These are phyloP conservation scores for Sinodicranocentrus sp. DNA, from an alignment of 2,888 invertebrate genomes.

Conservation along the genomic window DNA sequence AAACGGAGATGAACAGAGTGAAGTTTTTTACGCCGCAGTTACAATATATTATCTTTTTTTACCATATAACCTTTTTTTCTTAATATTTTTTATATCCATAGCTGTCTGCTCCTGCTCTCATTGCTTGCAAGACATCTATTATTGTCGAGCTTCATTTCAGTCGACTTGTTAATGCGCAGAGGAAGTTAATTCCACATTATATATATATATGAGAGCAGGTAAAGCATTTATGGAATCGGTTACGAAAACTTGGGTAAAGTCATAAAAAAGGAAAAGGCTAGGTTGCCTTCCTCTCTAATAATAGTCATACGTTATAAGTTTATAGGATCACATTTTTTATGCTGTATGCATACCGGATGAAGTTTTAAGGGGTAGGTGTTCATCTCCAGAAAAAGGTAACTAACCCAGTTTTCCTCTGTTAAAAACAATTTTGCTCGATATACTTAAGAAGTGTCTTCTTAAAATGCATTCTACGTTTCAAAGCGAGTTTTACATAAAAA, in stretches of 20 bases:
- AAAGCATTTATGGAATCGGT: slow-evolving; percentile 56
- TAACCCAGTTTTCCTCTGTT: slow-evolving; percentile 56
- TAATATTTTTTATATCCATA: slow-evolving; percentile 25
- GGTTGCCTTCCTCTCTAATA: slow-evolving; percentile 48
- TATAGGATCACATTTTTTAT: slow-evolving; percentile 36
- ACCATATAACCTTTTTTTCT: slow-evolving; percentile 42
- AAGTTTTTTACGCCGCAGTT: slow-evolving; percentile 28
- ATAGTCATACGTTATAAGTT: slow-evolving; percentile 33
- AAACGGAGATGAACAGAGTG: neutral
- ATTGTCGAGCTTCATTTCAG: slow-evolving; percentile 54
- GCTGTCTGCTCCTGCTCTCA: slow-evolving; percentile 40
- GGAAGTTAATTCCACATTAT: slow-evolving; percentile 31
- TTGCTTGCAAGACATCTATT: slow-evolving; percentile 37
- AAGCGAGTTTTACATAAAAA: slow-evolving; percentile 60
- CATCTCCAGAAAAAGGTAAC: slow-evolving; percentile 46
- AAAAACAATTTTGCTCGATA: slow-evolving; percentile 44
- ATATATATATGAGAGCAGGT: slow-evolving; percentile 34
- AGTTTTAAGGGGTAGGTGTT: slow-evolving; percentile 16
- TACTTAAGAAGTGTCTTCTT: neutral
- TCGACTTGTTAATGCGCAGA: slow-evolving; percentile 47
- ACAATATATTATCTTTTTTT: slow-evolving; percentile 44
- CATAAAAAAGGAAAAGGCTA: slow-evolving; percentile 59
- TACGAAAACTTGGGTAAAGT: slow-evolving; percentile 63
- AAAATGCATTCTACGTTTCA: no score
- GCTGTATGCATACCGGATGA: slow-evolving; percentile 54